Evolutionary conservation across 2,113 vertebrate genomes (phyloP).

Genomic region (Triplophysa siluroides): DNA sequence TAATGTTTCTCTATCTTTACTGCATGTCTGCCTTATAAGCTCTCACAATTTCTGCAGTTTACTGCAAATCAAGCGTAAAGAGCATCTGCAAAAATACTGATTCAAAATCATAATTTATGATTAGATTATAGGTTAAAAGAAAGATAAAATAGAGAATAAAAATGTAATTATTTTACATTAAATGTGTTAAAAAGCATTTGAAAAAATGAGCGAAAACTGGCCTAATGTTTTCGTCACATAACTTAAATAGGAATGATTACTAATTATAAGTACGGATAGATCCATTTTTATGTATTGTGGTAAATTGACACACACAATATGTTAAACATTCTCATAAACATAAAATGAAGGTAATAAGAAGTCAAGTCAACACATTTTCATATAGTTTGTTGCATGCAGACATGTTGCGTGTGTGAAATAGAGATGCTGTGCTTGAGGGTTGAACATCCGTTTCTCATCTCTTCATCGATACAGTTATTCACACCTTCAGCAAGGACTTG

Average conservation of each 20-base stretch:
- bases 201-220: too few species aligned
- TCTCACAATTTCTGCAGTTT: background rate
- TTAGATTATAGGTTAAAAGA: too few species aligned
- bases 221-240: too few species aligned
- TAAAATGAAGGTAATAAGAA: background rate
- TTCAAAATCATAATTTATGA: background rate
- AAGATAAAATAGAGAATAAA: too few species aligned
- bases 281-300: too few species aligned
- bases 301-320: too few species aligned
- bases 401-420: background rate
- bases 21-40: background rate
- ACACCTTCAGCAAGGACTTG: conserved; percentile 59
- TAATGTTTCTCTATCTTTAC: conserved; percentile 1
- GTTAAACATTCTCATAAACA: background rate
- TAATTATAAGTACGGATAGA: too few species aligned
- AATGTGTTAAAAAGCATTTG: too few species aligned
- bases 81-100: background rate
- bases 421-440: conserved; percentile 5
- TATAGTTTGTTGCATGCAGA: background rate
- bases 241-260: too few species aligned
- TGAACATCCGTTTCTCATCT: conserved; percentile 50
- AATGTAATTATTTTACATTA: too few species aligned
- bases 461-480: conserved; percentile 60
- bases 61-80: background rate
- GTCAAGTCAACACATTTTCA: background rate